These are phyloP conservation scores for Lasiommata megera DNA, from an alignment of 2,888 invertebrate species.

Conservation along the genomic window DNA sequence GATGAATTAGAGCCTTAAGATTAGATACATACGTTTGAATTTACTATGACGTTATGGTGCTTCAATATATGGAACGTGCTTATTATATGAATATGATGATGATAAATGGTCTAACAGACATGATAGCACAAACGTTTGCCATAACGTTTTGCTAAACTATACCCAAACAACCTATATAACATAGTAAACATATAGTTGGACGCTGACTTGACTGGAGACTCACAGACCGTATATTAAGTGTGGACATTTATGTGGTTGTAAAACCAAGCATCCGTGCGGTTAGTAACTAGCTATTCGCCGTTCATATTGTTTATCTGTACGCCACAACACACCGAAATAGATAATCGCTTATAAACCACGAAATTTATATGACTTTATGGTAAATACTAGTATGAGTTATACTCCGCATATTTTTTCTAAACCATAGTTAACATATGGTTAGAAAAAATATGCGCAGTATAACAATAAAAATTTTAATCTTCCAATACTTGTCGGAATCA, in stretches of 20 bases:
- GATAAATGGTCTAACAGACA: no score
- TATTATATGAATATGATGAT: no score
- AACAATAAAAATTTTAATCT: no score
- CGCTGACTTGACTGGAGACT: background rate
- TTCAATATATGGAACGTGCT: no score
- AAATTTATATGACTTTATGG: conserved; percentile 26
- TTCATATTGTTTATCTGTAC: conserved; percentile 19
- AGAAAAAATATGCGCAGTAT: no score
- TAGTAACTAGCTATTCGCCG: conserved; percentile 11
- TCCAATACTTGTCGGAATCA: no score
- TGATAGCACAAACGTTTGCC: no score
- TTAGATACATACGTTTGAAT: no score
- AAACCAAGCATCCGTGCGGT: conserved; percentile 44
- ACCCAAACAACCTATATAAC: background rate
- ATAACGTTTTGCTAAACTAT: background rate
- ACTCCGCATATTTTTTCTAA: background rate
- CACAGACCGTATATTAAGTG: conserved; percentile 39
- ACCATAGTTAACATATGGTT: no score
- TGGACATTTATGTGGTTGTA: conserved; percentile 47
- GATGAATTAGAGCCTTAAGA: no score
- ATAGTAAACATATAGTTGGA: background rate
- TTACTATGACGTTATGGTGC: no score
- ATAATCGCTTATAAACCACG: conserved; percentile 25
- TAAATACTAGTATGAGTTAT: conserved; percentile 28
- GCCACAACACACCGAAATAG: conserved; percentile 28